Evolutionary conservation across 2,888 invertebrate species (phyloP).

Genomic region (Sarcophaga rosellei): DNA sequence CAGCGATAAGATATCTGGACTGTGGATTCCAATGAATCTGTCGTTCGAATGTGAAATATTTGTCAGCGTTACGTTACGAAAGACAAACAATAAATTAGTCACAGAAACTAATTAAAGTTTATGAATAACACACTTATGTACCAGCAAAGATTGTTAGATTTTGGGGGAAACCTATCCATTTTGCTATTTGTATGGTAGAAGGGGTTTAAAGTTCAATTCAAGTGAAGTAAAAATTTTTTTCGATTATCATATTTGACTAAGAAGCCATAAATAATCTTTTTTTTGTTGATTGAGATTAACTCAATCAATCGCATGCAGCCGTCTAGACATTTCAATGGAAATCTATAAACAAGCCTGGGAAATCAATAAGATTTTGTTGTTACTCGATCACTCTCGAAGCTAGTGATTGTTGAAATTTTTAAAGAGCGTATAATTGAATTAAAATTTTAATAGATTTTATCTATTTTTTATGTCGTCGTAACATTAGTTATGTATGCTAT

Average conservation of each 20-base stretch:
- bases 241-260: not conserved
- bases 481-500: too few species aligned
- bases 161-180: not conserved
- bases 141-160: not conserved
- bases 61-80: not conserved
- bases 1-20: not conserved
- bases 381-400: not conserved
- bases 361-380: not conserved
- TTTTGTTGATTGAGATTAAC: not conserved
- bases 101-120: not conserved
- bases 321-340: not conserved
- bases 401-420: too few species aligned
- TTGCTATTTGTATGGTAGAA: not conserved
- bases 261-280: not conserved
- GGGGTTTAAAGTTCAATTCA: constrained; percentile 27
- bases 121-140: constrained; percentile 24
- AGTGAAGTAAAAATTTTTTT: not conserved
- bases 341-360: not conserved
- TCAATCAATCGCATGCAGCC: not conserved
- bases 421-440: too few species aligned
- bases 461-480: too few species aligned
- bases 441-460: too few species aligned
- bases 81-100: constrained; percentile 52
- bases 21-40: not conserved
- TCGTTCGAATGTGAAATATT: not conserved